A percentile compares a stretch with the other conserved stretches of the same genome.
These are phyloP conservation scores for Zenarchopterus dispar DNA, from an alignment of 2,797 vertebrate genomes.

Conservation along the genomic window DNA sequence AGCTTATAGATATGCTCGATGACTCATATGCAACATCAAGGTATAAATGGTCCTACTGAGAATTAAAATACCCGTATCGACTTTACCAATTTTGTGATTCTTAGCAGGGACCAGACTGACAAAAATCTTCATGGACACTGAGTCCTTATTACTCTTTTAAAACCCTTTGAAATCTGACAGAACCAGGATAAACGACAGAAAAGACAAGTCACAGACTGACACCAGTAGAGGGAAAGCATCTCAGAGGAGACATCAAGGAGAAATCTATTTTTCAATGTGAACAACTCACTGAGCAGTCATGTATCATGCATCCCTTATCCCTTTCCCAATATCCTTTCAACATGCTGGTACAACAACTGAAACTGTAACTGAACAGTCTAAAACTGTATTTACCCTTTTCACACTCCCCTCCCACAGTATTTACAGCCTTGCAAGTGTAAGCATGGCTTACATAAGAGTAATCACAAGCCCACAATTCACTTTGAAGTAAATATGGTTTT, in stretches of 20 bases:
- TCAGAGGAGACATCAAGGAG: not conserved
- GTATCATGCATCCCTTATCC: not conserved
- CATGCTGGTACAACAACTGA: not conserved
- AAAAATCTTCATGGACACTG: not conserved
- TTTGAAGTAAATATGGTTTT: no score
- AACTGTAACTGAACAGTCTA: not conserved
- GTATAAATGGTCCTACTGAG: not conserved
- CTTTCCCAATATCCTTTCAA: slow-evolving; percentile 1
- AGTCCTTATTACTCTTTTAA: not conserved
- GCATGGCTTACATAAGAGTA: no score
- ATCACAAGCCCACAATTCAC: no score
- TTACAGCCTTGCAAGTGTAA: not conserved
- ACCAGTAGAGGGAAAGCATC: not conserved
- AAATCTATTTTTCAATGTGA: slow-evolving; percentile 7
- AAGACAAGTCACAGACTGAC: slow-evolving; percentile 12
- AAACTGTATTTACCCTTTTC: not conserved
- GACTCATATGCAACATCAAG: slow-evolving; percentile 7
- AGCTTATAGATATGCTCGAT: not conserved
- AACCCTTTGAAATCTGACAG: slow-evolving; percentile 2
- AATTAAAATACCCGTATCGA: slow-evolving; percentile 1
- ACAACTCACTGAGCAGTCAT: not conserved
- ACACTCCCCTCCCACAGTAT: not conserved
- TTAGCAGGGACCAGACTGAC: slow-evolving; percentile 1
- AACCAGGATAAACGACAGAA: slow-evolving; percentile 12
- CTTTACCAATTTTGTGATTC: slow-evolving; percentile 3